Conservation (phyloP, 2,113 vertebrate genomes). For the Paraplagusia blochii region DNA sequence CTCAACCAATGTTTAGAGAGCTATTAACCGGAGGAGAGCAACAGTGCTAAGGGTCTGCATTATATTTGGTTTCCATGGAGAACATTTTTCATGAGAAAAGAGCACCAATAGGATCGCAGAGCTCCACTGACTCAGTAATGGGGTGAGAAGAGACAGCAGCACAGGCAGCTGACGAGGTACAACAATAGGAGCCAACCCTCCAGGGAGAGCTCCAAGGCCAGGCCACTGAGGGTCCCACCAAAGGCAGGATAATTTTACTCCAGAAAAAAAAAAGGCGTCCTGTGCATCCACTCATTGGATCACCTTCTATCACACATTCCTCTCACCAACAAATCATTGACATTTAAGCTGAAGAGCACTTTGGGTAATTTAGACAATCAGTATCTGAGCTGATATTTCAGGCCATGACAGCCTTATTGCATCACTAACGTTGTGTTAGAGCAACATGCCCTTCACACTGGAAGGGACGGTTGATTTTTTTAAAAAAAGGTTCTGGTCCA, state of each 20-base stretch:
- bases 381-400: conserved; percentile 57
- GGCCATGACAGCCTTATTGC: conserved; percentile 55
- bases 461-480: too few relatives aligned
- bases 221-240: conserved; percentile 48
- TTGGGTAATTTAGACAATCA: conserved; percentile 58
- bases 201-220: conserved; percentile 62
- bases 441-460: not conserved
- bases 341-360: conserved; percentile 59
- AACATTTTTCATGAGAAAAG: conserved; percentile 67
- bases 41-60: conserved; percentile 62
- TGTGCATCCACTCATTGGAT: conserved; percentile 55
- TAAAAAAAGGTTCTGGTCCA: too few relatives aligned
- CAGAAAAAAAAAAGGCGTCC: conserved; percentile 63
- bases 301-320: conserved; percentile 42
- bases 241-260: conserved; percentile 21
- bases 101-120: conserved; percentile 61
- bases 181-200: conserved; percentile 63
- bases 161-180: conserved; percentile 60
- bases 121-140: conserved; percentile 61
- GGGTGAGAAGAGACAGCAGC: conserved; percentile 56
- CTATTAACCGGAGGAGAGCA: conserved; percentile 61
- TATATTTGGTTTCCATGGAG: conserved; percentile 74
- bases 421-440: conserved; percentile 37
- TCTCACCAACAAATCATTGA: conserved; percentile 55
- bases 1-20: conserved; percentile 57